Base-by-base conservation (phyloP, 2,113 vertebrate genomes). In the Scortum barcoo region DNA sequence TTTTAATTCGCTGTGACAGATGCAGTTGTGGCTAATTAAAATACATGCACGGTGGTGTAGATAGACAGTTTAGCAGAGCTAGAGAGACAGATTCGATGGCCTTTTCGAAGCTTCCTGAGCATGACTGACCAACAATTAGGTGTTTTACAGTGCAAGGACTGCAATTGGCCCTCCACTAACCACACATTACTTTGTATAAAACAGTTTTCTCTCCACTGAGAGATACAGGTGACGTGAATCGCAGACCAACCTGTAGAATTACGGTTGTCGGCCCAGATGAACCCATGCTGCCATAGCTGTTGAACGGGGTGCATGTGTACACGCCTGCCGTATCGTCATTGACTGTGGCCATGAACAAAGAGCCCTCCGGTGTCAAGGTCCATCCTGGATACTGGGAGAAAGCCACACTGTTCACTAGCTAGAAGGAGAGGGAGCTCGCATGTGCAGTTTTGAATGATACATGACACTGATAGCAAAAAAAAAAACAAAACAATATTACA, bases 231-330 rank as follows among this genome's bases (percentile, higher is more conserved):
- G 38, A 9, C 26, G 38, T 48, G 4, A 10, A 19, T 1, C 6
- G 12, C n/a, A 57, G 46, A 75, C 84, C 61, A 14, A 98, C 98
- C 97, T 98, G 97, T 7, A 99, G 94, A 63, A 97, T 92, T 30
- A 98, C 96, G 0, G 74, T 92, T 0, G 97, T 98, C 63, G 95
- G 93, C 0, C 66, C 84, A 0, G 98, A 99, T 51, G 93, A 70
- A 17, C 98, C 98, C 19, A 96, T 93, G 0, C 93, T 98, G 36
- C 97, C 97, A 0, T 97, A 97, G 88, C 95, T 96, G 94, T 99
- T 99, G 93, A 96, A 97, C 0, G 98, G 97, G 0, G 96, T 97
- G 24, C 98, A 99, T 0, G 89, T 91, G 81, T 97, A 99, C 1
- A 94, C 83, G 8, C 98, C 98, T 9, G 95, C 92, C 0, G 93